A percentile compares a stretch with the other conserved stretches of the same genome.
Conservation (phyloP, 2,113 vertebrate genomes). For the Gasterosteus aculeatus region DNA sequence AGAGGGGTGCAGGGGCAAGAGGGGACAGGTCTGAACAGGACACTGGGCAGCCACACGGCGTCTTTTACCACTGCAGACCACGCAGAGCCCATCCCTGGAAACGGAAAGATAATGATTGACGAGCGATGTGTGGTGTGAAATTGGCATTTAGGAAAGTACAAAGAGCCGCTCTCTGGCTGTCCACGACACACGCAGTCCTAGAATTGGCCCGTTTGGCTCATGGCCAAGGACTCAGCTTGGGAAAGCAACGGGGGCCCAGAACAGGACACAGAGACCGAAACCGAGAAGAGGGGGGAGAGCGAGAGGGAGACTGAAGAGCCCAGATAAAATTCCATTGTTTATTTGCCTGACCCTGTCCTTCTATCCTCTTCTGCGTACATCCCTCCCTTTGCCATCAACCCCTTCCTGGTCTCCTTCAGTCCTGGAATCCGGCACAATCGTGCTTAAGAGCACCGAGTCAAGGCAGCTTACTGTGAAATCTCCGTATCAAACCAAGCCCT, state of each 20-base stretch:
- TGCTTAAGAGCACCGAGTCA: conserved; percentile 30
- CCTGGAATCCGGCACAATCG: conserved; percentile 27
- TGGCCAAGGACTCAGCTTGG: conserved; percentile 75
- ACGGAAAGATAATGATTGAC: neutral
- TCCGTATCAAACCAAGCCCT: conserved; percentile 37
- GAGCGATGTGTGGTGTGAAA: conserved; percentile 7
- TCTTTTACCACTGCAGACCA: conserved; percentile 29
- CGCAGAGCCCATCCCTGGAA: neutral
- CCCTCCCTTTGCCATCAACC: conserved; percentile 55
- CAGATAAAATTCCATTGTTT: conserved; percentile 77
- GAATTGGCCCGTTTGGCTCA: conserved; percentile 59
- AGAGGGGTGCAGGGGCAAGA: conserved; percentile 11
- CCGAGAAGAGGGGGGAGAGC: conserved; percentile 30
- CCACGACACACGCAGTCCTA: conserved; percentile 36
- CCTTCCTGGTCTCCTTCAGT: conserved; percentile 38
- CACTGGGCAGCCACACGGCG: conserved; percentile 11
- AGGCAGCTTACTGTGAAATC: conserved; percentile 52
- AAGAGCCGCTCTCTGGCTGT: conserved; percentile 16
- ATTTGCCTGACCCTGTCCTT: conserved; percentile 62
- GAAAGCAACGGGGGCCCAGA: conserved; percentile 71
- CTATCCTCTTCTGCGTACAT: conserved; percentile 55
- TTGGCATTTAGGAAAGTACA: neutral
- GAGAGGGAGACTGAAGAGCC: conserved; percentile 57
- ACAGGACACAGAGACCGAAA: conserved; percentile 67
- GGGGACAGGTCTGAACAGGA: conserved; percentile 24